Evolutionary conservation across 1,140 invertebrate genomes (phyloP).

Genomic region (Adoxophyes honmai): DNA sequence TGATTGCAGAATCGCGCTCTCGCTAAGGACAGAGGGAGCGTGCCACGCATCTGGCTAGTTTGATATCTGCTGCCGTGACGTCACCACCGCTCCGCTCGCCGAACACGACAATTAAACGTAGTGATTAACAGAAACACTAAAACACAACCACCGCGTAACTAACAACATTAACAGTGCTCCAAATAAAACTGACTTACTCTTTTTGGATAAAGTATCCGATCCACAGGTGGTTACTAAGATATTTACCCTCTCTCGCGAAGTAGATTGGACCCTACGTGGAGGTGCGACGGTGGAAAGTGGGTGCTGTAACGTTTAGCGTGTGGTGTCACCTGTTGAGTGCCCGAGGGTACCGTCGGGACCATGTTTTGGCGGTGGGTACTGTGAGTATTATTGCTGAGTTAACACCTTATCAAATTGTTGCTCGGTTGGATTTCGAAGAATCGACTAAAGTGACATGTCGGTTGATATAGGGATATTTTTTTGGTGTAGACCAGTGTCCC

Average conservation of each 20-base stretch:
- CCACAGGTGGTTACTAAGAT: constrained; percentile 50
- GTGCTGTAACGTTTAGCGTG: constrained; percentile 52
- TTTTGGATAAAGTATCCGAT: constrained; percentile 20
- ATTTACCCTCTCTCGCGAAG: constrained; percentile 29
- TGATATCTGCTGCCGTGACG: constrained; percentile 69
- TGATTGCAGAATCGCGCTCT: constrained; percentile 57
- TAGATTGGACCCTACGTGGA: constrained; percentile 43
- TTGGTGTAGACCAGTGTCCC: too few relatives aligned
- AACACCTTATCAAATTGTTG: too few relatives aligned
- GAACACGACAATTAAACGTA: too few relatives aligned
- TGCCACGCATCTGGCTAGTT: constrained; percentile 72
- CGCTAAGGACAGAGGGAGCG: constrained; percentile 61
- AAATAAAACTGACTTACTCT: background rate
- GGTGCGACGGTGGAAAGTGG: constrained; percentile 55
- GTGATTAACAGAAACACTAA: background rate
- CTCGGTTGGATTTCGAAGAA: too few relatives aligned
- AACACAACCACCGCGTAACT: background rate
- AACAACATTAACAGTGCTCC: background rate
- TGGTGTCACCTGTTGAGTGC: constrained; percentile 69
- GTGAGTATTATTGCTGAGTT: constrained; percentile 43
- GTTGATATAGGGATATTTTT: too few relatives aligned
- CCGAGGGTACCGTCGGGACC: constrained; percentile 39
- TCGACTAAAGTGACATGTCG: too few relatives aligned
- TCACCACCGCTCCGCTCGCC: constrained; percentile 46
- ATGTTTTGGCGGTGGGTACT: constrained; percentile 64